Base-by-base conservation (phyloP, 2,888 invertebrate genomes). In the Serrognathus titanus region DNA sequence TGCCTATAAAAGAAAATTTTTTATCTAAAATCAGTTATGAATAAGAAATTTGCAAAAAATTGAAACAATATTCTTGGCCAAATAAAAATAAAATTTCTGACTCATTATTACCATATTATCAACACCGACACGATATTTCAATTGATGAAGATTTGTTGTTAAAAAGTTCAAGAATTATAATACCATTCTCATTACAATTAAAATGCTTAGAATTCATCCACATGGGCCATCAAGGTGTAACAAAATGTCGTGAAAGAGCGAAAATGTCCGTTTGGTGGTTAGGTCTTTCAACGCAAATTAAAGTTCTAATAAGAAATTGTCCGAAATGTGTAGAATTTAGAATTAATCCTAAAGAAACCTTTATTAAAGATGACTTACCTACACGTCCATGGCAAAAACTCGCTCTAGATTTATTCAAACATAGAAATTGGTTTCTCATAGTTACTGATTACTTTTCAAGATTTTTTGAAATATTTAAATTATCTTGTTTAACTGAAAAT, bases 121-220 rank as follows among this genome's bases (percentile, higher is more conserved):
- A 59, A 12, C 54, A 60, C 7, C 59, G 59, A 53, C 51, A 63
- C 16, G 45, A 59, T 20, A 51, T 67, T 39, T 58, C 62, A 16
- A 43, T 63, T 8, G 53, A 41, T 16, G 59, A 66, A 13, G 60
- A 51, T 1, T 55, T 64, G 13, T 40, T 69, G 6, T 37, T 66
- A 31, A 64, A 55, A 20, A 20, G 20, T 20, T 20, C 20, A 20
- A 20, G 46, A 56, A 64, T 35, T 53, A 56, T 46, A 48, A 56
- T 56, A 20, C 61, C 56, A 24, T 4, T 36, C n/a, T 39, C n/a
- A 24, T 48, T 59, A 41, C 49, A 53, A 31, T 12, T 45, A 16
- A 38, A 47, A 41, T 47, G 35, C 20, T 39, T 57, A 46, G 40
- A 52, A 16, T 39, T 38, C 11, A 53, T 59, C 48, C 59, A 61